Evolutionary conservation across 2,113 vertebrate species (phyloP), one percentile per base, ranked within the genome.

Genomic region (Zingel zingel): DNA sequence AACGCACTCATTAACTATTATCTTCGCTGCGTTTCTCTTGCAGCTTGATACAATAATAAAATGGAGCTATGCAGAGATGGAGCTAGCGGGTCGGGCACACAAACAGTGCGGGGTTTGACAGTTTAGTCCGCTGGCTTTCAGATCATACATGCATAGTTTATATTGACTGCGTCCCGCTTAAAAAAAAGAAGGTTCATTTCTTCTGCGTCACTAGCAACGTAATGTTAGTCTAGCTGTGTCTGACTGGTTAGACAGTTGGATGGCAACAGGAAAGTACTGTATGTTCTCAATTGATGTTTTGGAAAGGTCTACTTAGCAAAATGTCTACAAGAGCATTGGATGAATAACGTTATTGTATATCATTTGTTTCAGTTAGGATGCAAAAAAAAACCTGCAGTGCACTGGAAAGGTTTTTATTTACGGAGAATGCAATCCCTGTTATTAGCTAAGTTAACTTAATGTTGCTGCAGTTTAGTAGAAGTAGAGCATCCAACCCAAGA

Each of bases 131-230:
- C 73, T 5, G 57, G 23, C 54, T 54, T 48, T 58, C 58, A 33
- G 1, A 45, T 83, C 53, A 78, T 36, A 47, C 74, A 71, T 56
- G 25, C 36, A 50, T 16, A n/a, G 63, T 70, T 50, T 54, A 25
- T 74, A 39, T 79, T 12, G 23, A 70, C 65, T 73, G 73, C 61
- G 74, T 85, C 74, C 78, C 33, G 67, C 74, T 77, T 75, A 67
- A 71, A 48, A 61, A 19, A 65, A 59, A 59, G 82, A 61, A 62
- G 1, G 2, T 66, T 57, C 23, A 66, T 89, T 89, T 82, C 53
- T 74, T 84, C 92, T 93, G 92, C 92, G 92, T 93, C 92, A 94
- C 85, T 64, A 66, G 67, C 81, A 82, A 33, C 82, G 84, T 88
- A 43, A 43, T 43, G 39, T 39, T 39, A 59, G 77, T 54, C 64